phyloP scores from a whole-genome alignment of 2,797 vertebrate genomes.

The Notoglanidium macrostoma region DNA sequence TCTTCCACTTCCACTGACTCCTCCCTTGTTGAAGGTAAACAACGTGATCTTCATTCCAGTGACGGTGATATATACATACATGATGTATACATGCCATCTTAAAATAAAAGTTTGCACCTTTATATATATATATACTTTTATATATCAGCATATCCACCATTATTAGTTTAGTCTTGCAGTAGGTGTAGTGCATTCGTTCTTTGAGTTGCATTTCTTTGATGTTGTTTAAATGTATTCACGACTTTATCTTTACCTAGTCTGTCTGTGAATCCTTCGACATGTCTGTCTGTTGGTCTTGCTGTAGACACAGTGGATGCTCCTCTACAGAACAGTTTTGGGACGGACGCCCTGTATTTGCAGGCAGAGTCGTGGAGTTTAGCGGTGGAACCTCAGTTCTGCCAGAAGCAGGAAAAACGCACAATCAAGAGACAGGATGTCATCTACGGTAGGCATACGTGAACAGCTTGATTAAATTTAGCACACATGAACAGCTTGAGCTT shows the following conservation, averaged over 20 bases:
- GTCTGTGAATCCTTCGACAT: background rate
- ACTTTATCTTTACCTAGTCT: background rate
- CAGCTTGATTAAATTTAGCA: constrained; percentile 54
- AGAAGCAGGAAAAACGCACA: constrained; percentile 84
- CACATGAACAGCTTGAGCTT: background rate
- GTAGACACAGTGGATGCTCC: constrained; percentile 83
- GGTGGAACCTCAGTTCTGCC: constrained; percentile 87
- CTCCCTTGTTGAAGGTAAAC: constrained; percentile 84
- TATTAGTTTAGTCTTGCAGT: background rate
- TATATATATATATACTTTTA: too few relatives aligned
- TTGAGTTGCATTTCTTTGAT: background rate
- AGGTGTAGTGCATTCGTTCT: background rate
- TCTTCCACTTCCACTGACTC: constrained; percentile 82
- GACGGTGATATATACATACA: background rate
- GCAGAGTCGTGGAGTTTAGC: constrained; percentile 92
- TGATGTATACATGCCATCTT: background rate
- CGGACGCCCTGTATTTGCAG: constrained; percentile 82
- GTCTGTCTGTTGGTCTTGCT: background rate
- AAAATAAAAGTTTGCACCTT: background rate
- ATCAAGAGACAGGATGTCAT: constrained; percentile 95
- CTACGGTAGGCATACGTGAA: constrained; percentile 80
- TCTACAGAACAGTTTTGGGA: constrained; percentile 77
- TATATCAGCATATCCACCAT: background rate
- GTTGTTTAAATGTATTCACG: background rate
- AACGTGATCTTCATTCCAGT: background rate